These are phyloP conservation scores for Forbesichthys agassizii DNA, from an alignment of 2,113 vertebrate species.

Conservation along the genomic window DNA sequence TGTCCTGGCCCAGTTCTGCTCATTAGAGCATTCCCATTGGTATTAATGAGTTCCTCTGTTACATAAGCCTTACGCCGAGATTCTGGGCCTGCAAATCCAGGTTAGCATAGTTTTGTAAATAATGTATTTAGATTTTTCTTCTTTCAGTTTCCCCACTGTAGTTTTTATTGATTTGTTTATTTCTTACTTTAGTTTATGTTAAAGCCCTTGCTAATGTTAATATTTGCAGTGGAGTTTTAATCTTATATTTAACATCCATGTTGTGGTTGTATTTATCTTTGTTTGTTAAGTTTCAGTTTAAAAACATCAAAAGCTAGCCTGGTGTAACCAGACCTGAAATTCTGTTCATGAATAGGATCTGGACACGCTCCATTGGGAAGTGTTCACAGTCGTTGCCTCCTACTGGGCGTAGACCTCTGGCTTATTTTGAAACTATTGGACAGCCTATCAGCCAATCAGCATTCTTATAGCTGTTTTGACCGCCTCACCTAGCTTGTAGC, in stretches of 20 bases:
- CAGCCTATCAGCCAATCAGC: no score
- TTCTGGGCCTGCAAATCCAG: slow-evolving; percentile 1
- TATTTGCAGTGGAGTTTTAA: not conserved
- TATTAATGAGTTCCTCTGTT: slow-evolving; percentile 37
- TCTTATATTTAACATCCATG: not conserved
- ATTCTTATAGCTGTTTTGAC: no score
- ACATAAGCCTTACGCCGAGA: not conserved
- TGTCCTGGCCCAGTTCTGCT: slow-evolving; percentile 39
- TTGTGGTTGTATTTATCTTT: no score
- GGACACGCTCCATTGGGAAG: no score
- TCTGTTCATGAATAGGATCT: no score
- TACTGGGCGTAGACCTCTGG: no score
- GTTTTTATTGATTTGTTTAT: not conserved
- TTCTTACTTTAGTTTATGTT: not conserved
- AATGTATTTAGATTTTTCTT: not conserved
- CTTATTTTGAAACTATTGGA: no score
- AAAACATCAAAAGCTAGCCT: no score
- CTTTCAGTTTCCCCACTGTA: not conserved
- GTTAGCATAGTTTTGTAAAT: not conserved
- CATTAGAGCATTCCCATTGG: not conserved
- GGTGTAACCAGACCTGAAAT: no score
- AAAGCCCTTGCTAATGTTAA: not conserved
- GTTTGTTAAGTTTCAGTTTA: no score
- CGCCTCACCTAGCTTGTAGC: no score
- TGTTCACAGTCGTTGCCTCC: no score